Base-by-base conservation (phyloP, 2,113 vertebrate genomes). In the Phoxinus phoxinus region DNA sequence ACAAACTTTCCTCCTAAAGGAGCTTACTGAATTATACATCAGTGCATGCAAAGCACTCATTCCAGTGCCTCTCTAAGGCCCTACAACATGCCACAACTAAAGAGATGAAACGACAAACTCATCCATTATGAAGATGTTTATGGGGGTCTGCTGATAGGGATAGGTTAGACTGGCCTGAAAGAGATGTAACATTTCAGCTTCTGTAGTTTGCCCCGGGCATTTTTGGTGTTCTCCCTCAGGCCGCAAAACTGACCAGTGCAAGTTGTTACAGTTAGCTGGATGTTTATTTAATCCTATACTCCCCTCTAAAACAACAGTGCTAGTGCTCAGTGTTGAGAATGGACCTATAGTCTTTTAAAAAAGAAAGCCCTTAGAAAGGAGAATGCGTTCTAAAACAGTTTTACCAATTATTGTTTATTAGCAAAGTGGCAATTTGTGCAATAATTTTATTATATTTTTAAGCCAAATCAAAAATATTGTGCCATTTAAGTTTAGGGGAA, bases 21-120 rank as follows among this genome's bases (percentile, higher is more conserved):
- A 88, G 84, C 83, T 88, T 85, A 32, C 87, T 94, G 89, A 95
- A 95, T 94, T 93, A 95, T 94, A 87, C 44, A 95, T 87, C 69
- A 88, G 88, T 80, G 61, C 85, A 73, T 88, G 87, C 86, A 90
- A 89, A 90, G 90, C 76, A 32, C 78, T 89, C 73, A 32, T 85
- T 91, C 58, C 84, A 11, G 86, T 88, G 80, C 48, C 86, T 88
- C 90, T 91, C 91, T 73, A 51, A 82, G 84, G 90, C 88, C 89
- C 51, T 53, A 81, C 87, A 74, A 81, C 83, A 87, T 67, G 71
- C 76, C 41, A 86, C 87, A 84, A 87, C 61, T 82, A 74, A 86
- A 74, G 58, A 88, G 41, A 73, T 44, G 76, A 87, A 89, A 77
- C 82, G 51, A 86, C 86, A 71, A 85, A 44, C 84, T 93, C 91